Base-by-base conservation (phyloP, 1,140 invertebrate species). In the Drosophila chauvacae region DNA sequence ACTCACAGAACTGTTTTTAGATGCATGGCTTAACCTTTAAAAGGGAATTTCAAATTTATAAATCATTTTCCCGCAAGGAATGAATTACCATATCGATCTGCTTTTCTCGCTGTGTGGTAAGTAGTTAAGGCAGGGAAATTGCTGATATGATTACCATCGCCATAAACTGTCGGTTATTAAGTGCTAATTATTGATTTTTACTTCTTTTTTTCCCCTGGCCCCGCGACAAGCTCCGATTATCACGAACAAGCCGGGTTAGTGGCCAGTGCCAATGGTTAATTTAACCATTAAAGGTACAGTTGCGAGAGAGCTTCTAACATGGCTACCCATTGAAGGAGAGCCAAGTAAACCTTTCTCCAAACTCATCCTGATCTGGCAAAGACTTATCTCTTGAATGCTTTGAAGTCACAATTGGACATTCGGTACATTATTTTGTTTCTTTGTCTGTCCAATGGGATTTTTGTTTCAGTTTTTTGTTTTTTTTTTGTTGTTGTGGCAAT, bases 131-230 rank as follows among this genome's bases (percentile, higher is more conserved):
- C 23, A 37, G 47, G 39, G 7, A 41, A 50, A 45, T 45, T 47
- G 35, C 48, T 45, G 71, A 74, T 74, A 69, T 50, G 74, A 77
- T 77, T 69, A 69, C 56, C 74, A 57, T 69, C 42, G 73, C 50
- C 39, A 69, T 69, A 56, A 77, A 69, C 56, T 57, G 63, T 69
- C 18, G 48, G 23, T 39, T 68, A 77, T 77, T 57, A 77, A 77
- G 63, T 56, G 63, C 13, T 60, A 55, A 61, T 50, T 77, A 77
- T 77, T 77, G 74, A 77, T 77, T 77, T 77, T 68, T 48, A 28
- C 23, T 48, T 20, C 2, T 18, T 4, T 9, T 47, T 33, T 35
- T 20, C 7, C 4, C 5, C 55, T 53, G 50, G 20, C 16, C 18
- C 30, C 23, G 47, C 23, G 47, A 51, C 47, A 16, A 45, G 14